A percentile compares a stretch with the other conserved stretches of the same genome.
Conservation (phyloP, 2,797 vertebrate genomes). For the Nasua narica region DNA sequence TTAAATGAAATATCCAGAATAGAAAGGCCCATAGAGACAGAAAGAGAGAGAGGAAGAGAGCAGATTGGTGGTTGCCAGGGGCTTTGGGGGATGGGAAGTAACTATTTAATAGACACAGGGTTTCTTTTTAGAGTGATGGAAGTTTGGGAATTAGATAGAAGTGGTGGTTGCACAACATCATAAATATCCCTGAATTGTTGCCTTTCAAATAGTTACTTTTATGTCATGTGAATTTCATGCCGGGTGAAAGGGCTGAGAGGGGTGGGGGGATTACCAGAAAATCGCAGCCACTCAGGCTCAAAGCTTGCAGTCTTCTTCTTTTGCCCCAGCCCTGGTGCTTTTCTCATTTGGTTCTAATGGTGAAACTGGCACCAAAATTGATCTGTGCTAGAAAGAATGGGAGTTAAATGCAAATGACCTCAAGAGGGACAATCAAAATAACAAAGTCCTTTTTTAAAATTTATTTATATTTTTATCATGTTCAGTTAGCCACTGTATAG, state of each 20-base stretch:
- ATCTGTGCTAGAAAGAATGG: neutral
- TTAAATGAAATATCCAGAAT: neutral
- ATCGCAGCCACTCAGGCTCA: neutral
- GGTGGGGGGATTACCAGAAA: neutral
- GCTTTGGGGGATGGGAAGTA: no score
- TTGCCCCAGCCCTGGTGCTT: rapidly evolving
- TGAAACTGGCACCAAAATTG: neutral
- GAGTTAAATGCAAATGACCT: neutral
- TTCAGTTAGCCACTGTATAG: no score
- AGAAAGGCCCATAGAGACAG: neutral
- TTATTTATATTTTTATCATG: no score
- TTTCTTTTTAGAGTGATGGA: neutral
- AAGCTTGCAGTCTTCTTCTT: neutral
- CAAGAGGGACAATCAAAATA: neutral
- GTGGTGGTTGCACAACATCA: rapidly evolving
- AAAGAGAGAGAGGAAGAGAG: neutral
- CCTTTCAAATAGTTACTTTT: neutral
- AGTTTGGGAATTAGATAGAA: neutral
- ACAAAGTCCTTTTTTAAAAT: neutral
- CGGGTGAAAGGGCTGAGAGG: neutral
- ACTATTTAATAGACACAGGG: neutral
- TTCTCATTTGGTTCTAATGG: neutral
- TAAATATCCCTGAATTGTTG: neutral
- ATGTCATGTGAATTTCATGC: neutral
- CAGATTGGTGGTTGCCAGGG: neutral